Conservation (phyloP, 2,888 invertebrate species). For the Notocelia uddmanniana region DNA sequence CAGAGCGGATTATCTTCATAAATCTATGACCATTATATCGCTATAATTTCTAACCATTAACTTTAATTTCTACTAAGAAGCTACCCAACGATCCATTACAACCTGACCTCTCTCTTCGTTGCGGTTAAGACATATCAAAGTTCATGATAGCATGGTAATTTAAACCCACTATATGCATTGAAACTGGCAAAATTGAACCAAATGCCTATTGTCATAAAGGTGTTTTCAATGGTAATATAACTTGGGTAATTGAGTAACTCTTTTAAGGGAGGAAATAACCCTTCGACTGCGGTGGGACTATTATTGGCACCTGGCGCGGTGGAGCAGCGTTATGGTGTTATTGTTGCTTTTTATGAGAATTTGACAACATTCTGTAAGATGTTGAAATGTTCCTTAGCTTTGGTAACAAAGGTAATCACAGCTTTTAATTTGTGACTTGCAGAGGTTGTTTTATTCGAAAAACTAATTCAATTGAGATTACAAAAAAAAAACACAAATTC, state of each 20-base stretch:
- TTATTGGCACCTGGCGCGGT: slow-evolving; percentile 61
- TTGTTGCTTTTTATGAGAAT: slow-evolving; percentile 44
- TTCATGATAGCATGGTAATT: slow-evolving; percentile 23
- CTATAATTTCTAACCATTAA: slow-evolving; percentile 65
- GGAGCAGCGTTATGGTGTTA: slow-evolving; percentile 49
- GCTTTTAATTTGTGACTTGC: neutral
- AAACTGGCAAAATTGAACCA: neutral
- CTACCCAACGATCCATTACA: slow-evolving; percentile 53
- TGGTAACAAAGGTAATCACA: neutral
- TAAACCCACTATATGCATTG: neutral
- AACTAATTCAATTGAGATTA: too few relatives aligned
- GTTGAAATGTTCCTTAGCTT: slow-evolving; percentile 12
- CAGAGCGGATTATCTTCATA: slow-evolving; percentile 61
- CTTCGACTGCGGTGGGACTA: slow-evolving; percentile 56
- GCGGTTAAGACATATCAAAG: slow-evolving; percentile 12
- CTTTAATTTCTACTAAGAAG: slow-evolving; percentile 59
- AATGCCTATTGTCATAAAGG: neutral
- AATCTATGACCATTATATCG: slow-evolving; percentile 58
- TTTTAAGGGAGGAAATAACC: slow-evolving; percentile 54
- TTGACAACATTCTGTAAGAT: slow-evolving; percentile 30
- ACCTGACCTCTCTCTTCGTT: slow-evolving; percentile 46
- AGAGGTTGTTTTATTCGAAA: neutral
- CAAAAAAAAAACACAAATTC: neutral
- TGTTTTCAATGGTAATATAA: neutral
- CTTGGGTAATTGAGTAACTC: slow-evolving; percentile 33